Conservation (phyloP, 1,140 invertebrate genomes). For the Neodiprion virginianus region DNA sequence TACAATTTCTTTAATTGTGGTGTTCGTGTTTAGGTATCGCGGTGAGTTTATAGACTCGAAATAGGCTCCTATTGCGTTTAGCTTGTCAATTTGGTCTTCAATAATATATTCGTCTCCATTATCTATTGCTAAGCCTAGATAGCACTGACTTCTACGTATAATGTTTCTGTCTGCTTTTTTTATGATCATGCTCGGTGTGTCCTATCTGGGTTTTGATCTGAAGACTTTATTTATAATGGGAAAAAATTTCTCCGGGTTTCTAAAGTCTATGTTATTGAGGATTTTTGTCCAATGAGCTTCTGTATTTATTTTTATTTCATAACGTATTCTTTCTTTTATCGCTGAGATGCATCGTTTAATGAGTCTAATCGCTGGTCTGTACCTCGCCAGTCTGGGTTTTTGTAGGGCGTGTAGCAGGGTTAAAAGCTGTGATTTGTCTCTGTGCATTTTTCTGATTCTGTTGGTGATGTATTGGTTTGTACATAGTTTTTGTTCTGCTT, state of each 20-base stretch:
- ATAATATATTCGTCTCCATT: slow-evolving; percentile 18
- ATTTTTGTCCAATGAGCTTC: slow-evolving; percentile 25
- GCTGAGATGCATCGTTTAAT: slow-evolving; percentile 12
- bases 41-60: slow-evolving; percentile 26
- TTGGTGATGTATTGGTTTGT: slow-evolving; percentile 19
- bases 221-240: slow-evolving; percentile 28
- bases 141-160: neutral
- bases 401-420: slow-evolving; percentile 8
- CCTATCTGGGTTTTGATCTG: neutral
- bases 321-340: slow-evolving; percentile 6
- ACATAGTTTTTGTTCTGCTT: neutral
- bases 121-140: neutral
- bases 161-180: neutral
- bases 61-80: slow-evolving; percentile 13
- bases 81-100: slow-evolving; percentile 13
- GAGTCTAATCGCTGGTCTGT: neutral
- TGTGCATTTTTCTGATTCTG: slow-evolving; percentile 23
- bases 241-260: slow-evolving; percentile 22
- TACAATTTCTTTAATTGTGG: neutral
- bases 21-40: neutral
- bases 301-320: slow-evolving; percentile 14
- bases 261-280: slow-evolving; percentile 26
- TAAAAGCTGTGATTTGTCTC: slow-evolving; percentile 17
- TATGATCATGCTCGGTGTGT: neutral
- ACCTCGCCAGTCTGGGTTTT: neutral